Base-by-base conservation (phyloP, 2,888 invertebrate species). In the Chorisops tibialis region DNA sequence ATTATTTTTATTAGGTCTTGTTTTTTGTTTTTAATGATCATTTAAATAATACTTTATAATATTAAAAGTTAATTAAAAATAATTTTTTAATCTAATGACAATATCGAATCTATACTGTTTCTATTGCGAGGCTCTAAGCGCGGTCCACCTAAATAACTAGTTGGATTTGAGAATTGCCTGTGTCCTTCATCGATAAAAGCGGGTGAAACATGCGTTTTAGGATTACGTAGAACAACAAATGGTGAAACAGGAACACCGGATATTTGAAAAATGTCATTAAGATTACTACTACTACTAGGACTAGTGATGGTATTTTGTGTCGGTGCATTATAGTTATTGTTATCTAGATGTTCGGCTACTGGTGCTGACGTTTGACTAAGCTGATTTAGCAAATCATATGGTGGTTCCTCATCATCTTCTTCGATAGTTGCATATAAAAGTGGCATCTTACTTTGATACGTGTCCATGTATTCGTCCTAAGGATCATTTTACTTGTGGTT, bases 61-160 rank as follows among this genome's bases (percentile, higher is more conserved):
- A 47, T 52, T 24, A n/a, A 19, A 52, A 52, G 9, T 16, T 39
- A 35, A 51, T 12, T 18, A 51, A 21, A 37, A n/a, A 51, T 11
- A 35, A 41, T 14, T 30, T 41, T 62, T 71, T 74, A 87, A 75
- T 88, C 87, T 73, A 88, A 74, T 19, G 87, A 88, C 67, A 87
- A 71, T 67, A 87, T 79, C 65, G 87, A 87, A 73, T 87, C 87
- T 70, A 85, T 79, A 72, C 87, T 87, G 69, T 80, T 81, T 70
- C 82, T 79, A 70, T 80, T 81, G 68, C 74, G 76, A 47, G 79
- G 71, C 65, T 75, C 74, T 67, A 86, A 73, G 67, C 80, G 77
- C 12, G 86, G 85, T 61, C 86, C 87, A 64, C 87, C 87, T 69
- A 88, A 77, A 75, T 87, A 87, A 75, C 86, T 87, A 70, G 87